A percentile compares a stretch with the other conserved stretches of the same genome.
Evolutionary conservation across 2,113 vertebrate genomes (phyloP).

Genomic region (Potamarius usumacintae): DNA sequence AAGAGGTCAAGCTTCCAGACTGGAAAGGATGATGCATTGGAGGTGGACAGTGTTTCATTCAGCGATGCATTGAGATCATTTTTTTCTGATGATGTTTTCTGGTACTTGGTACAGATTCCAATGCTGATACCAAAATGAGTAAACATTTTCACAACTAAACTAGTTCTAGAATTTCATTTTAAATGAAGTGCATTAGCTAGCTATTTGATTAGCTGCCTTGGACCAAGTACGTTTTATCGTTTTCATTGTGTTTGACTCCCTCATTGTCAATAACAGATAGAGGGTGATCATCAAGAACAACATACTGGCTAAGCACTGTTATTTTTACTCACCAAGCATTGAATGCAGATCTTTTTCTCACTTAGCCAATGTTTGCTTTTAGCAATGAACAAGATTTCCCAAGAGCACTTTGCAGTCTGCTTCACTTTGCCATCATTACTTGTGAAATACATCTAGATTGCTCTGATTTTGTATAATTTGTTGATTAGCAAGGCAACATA

Average conservation of each 20-base stretch:
- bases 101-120: too few relatives aligned
- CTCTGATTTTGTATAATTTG: neutral
- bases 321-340: neutral
- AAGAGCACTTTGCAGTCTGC: too few relatives aligned
- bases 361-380: neutral
- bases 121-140: too few relatives aligned
- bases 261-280: neutral
- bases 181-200: neutral
- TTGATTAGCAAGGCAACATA: neutral
- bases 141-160: too few relatives aligned
- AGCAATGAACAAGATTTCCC: neutral
- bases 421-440: too few relatives aligned
- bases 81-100: neutral
- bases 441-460: neutral
- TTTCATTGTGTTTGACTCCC: too few relatives aligned
- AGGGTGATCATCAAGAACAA: neutral
- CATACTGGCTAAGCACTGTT: neutral
- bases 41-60: neutral
- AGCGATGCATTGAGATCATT: neutral
- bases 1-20: neutral
- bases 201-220: neutral
- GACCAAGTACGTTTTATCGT: neutral
- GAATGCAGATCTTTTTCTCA: neutral
- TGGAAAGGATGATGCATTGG: neutral
- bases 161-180: too few relatives aligned